These are phyloP conservation scores for Hydropotes inermis DNA, from an alignment of 2,113 vertebrate species.

Conservation along the genomic window DNA sequence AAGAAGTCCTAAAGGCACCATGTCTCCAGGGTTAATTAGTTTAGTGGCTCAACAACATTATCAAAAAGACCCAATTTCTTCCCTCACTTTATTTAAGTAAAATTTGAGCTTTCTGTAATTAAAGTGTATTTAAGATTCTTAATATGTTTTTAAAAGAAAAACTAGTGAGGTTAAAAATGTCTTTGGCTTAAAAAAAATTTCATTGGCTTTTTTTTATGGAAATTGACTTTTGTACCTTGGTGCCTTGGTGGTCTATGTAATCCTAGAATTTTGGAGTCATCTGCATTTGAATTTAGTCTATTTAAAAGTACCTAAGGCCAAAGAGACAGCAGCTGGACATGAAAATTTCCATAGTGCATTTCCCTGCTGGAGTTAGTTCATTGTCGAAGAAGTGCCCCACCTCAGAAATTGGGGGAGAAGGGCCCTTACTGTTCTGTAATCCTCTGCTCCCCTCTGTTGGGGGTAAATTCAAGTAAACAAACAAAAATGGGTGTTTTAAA, in stretches of 20 bases:
- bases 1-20: neutral
- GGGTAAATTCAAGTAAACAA: neutral
- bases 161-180: neutral
- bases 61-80: neutral
- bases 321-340: neutral
- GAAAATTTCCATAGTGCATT: neutral
- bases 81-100: neutral
- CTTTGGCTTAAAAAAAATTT: neutral
- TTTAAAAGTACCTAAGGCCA: neutral
- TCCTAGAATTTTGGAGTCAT: conserved; percentile 33
- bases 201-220: neutral
- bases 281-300: conserved; percentile 21
- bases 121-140: neutral
- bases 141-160: conserved; percentile 22
- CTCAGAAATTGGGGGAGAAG: neutral
- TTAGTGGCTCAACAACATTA: neutral
- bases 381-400: neutral
- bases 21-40: neutral
- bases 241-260: conserved; percentile 22
- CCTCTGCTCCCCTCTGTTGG: neutral
- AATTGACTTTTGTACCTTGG: neutral
- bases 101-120: neutral
- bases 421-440: neutral
- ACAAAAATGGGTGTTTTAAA: neutral
- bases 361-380: neutral